Base-by-base conservation (phyloP, 2,888 invertebrate species). In the Sericinus montela region DNA sequence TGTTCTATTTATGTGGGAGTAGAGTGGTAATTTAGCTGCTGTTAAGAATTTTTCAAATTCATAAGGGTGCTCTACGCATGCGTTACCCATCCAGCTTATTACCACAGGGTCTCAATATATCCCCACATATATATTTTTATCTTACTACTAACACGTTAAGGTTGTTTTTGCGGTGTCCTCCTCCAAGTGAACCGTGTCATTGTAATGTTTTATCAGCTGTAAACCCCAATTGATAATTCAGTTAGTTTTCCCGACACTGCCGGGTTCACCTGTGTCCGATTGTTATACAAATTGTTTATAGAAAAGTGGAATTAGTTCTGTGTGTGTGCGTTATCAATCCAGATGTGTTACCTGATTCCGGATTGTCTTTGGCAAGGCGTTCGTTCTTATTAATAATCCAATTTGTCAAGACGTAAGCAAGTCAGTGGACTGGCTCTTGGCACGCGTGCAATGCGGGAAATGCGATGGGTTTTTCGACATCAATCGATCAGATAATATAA, bases 141-240 rank as follows among this genome's bases (percentile, higher is more conserved):
- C 77, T 78, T 72, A 79, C 70, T 53, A 40, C 51, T 52, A 59
- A 58, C 52, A 41, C 53, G 56, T 55, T 82, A 82, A 76, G 75
- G 81, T 75, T 68, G 64, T 59, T 61, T 80, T 75, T 67, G 52
- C 67, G 53, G 52, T 62, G 50, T 29, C 15, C 37, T 35, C 8
- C 53, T 52, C 52, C 55, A 59, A 63, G 72, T 63, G 77, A 71
- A 80, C 76, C 65, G 57, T 81, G 67, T 75, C 72, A 60, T 63
- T 66, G 59, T 69, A 60, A 58, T 79, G 71, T 84, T 78, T 83
- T 72, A 83, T 82, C 87, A 88, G 87, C 86, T 88, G 87, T 78
- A 68, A 70, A 58, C 74, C 77, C 72, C 77, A 72, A 78, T 83
- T 80, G 80, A 80, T 86, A 86, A 85, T 85, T 85, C 72, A 84